phyloP scores from a whole-genome alignment of 2,888 invertebrate genomes.

The Lithophane semibrunnea region DNA sequence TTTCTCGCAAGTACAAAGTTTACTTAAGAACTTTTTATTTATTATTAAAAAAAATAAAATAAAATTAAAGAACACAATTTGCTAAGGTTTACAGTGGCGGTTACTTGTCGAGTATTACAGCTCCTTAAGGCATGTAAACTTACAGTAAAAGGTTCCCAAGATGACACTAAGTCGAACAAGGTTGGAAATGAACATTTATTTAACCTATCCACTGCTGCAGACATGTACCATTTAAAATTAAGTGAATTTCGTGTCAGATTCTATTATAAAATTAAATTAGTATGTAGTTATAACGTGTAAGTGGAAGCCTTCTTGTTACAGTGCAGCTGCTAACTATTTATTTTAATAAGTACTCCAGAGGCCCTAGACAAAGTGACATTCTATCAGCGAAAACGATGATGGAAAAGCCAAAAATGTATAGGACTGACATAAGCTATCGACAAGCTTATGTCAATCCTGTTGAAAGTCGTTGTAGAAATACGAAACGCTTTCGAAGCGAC shows the following conservation, averaged over 20 bases:
- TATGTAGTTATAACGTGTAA: no score
- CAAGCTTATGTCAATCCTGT: no score
- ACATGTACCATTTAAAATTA: background rate
- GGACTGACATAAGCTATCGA: no score
- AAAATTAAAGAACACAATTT: slow-evolving; percentile 8
- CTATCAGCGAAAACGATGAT: no score
- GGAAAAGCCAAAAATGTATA: no score
- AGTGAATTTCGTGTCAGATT: background rate
- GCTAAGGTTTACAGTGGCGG: slow-evolving; percentile 2
- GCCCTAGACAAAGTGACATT: no score
- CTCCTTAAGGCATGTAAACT: background rate
- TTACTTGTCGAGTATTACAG: slow-evolving; percentile 11
- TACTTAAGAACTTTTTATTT: background rate
- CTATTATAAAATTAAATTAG: background rate
- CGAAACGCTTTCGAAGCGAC: no score
- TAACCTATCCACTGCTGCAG: slow-evolving; percentile 7
- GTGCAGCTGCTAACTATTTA: no score
- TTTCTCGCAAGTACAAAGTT: slow-evolving; percentile 2
- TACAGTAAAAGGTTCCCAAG: slow-evolving; percentile 24
- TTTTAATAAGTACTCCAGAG: no score
- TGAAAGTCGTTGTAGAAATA: no score
- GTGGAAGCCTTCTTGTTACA: no score
- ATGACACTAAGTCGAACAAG: slow-evolving; percentile 32
- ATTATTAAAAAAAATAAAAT: no score
- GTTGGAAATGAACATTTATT: slow-evolving; percentile 24